Evolutionary conservation across 2,113 vertebrate genomes (phyloP).

Genomic region (Ictalurus furcatus): DNA sequence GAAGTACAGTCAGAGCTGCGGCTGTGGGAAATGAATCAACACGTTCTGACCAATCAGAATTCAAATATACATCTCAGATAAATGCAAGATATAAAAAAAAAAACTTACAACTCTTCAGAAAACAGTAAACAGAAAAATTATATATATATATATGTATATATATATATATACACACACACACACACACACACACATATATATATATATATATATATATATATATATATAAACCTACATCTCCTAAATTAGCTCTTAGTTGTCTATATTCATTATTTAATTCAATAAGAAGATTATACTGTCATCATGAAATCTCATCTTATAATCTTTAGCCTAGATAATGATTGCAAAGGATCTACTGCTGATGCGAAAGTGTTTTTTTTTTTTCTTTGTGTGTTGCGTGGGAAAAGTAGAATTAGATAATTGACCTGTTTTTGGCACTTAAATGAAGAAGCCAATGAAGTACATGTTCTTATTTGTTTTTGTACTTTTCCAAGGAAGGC

Average conservation of each 20-base stretch:
- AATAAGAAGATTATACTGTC: background rate
- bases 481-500: background rate
- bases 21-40: background rate
- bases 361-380: background rate
- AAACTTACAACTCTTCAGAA: background rate
- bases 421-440: background rate
- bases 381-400: background rate
- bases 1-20: too few relatives aligned
- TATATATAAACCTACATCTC: background rate
- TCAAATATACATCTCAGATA: background rate
- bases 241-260: background rate
- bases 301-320: background rate
- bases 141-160: background rate
- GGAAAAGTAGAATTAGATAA: background rate
- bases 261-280: background rate
- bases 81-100: background rate
- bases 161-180: too few relatives aligned
- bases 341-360: background rate
- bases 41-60: background rate
- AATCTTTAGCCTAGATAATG: background rate
- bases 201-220: background rate
- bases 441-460: background rate
- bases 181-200: too few relatives aligned
- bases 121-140: background rate
- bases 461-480: background rate